phyloP scores from a whole-genome alignment of 92 coral and sea anemone species.

The Paragorgia papillata region DNA sequence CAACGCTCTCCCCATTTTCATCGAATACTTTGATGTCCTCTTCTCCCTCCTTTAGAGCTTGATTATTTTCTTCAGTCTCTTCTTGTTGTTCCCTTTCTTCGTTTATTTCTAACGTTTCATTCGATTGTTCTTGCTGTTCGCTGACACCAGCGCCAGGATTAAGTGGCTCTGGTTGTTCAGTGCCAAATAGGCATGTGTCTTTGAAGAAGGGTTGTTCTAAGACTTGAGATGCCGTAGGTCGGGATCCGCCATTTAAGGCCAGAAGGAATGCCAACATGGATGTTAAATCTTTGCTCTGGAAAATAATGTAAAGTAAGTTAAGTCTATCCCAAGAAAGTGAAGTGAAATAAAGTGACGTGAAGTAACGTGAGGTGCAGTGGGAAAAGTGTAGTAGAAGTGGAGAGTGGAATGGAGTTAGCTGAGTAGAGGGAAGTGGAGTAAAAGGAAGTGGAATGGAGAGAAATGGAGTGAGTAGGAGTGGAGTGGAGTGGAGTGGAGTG shows the following conservation, averaged over 20 bases:
- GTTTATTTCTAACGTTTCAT: too few relatives aligned
- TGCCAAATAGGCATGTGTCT: background rate
- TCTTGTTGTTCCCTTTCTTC: too few relatives aligned
- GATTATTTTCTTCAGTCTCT: too few relatives aligned
- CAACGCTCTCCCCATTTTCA: too few relatives aligned
- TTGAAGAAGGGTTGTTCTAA: background rate
- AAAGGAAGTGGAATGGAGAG: background rate
- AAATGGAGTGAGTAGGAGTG: too few relatives aligned
- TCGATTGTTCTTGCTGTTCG: background rate
- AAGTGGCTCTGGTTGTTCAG: background rate
- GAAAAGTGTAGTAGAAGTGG: too few relatives aligned
- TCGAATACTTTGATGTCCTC: too few relatives aligned
- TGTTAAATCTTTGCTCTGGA: slow-evolving; percentile 20
- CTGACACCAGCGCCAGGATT: background rate
- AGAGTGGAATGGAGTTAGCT: too few relatives aligned
- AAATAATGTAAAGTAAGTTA: background rate
- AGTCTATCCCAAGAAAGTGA: background rate
- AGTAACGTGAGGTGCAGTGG: background rate
- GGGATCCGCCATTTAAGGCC: slow-evolving; percentile 29
- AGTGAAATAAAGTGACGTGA: background rate
- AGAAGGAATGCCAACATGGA: background rate
- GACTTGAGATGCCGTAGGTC: slow-evolving; percentile 7
- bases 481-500: too few relatives aligned
- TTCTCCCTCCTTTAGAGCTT: too few relatives aligned
- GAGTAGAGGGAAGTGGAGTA: too few relatives aligned